Conservation (phyloP, 2,113 vertebrate genomes). For the Pluvianellus socialis region DNA sequence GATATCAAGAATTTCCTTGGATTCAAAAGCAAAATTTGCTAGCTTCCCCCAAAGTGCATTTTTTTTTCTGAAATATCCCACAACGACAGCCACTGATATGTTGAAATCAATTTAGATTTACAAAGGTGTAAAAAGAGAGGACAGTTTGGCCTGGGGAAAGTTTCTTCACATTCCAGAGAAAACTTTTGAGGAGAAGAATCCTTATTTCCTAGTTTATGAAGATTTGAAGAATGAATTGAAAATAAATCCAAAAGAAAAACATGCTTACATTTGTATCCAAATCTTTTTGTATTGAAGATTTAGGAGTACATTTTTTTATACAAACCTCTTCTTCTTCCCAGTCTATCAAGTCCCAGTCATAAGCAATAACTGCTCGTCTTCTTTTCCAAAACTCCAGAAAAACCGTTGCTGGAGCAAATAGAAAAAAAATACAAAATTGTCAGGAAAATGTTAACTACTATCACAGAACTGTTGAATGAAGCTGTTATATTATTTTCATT, state of each 20-base stretch:
- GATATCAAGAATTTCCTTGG: background rate
- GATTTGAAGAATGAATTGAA: background rate
- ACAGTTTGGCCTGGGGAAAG: background rate
- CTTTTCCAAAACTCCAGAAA: conserved; percentile 98
- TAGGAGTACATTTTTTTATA: background rate
- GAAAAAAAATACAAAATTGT: background rate
- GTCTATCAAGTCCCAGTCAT: conserved; percentile 97
- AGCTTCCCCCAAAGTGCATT: background rate
- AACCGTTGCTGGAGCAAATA: conserved; percentile 84
- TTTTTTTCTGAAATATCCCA: background rate
- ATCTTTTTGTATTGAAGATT: background rate
- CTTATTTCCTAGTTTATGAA: background rate
- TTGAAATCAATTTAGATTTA: background rate
- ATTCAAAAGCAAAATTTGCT: background rate
- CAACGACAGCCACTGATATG: background rate
- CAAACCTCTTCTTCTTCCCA: conserved; percentile 97
- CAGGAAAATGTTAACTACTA: background rate
- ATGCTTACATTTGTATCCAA: background rate
- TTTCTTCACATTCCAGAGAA: background rate
- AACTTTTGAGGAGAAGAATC: background rate
- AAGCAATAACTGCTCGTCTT: conserved; percentile 90
- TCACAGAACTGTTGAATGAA: conserved; percentile 19
- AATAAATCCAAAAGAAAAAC: background rate
- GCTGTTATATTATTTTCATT: background rate
- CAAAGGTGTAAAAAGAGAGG: background rate